Base-by-base conservation (phyloP, 2,797 vertebrate species). In the Pipistrellus pygmaeus region DNA sequence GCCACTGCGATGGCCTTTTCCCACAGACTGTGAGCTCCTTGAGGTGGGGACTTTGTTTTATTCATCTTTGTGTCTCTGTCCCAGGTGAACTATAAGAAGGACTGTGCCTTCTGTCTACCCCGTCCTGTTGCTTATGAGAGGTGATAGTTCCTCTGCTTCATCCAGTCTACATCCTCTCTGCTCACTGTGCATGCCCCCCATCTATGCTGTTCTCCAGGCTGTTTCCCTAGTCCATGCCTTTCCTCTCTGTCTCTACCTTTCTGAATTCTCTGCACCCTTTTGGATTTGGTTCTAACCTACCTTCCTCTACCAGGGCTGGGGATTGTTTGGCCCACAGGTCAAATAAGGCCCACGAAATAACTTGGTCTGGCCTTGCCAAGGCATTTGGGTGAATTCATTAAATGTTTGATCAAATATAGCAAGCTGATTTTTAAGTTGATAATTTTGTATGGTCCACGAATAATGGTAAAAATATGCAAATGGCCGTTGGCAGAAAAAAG, bases 171-270 rank as follows among this genome's bases (percentile, higher is more conserved):
- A 15, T 6, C 69, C 53, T 64, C 2, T 51, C 66, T 5, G 1
- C 10, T 41, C 15, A 8, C 27, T 8, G 51, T 44, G 12, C 10
- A 1, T 20, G 41, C 6, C 4, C 21, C 35, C 3, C 0, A 1
- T 41, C 25, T 62, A 7, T 20, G 6, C 27, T 30, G 21, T 21
- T 76, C 69, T 51, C 41, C 6, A 1, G 1, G 4, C 44, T 25
- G 11, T 38, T 53, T 30, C 23, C 8, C n/a, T 3, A 30, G 32
- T 73, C 8, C 13, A 41, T 3, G 38, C 57, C 18, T 2, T 82
- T 80, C 46, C 15, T 46, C 7, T 91, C 21, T 71, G 48, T 53
- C 46, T 83, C 60, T 18, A 72, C 17, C 3, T 57, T 71, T 72
- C 82, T 71, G 68, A 69, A 75, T 11, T 55, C 21, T 55, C 69